Evolutionary conservation across 2,888 invertebrate species (phyloP).

Genomic region (Ethmia dodecea): DNA sequence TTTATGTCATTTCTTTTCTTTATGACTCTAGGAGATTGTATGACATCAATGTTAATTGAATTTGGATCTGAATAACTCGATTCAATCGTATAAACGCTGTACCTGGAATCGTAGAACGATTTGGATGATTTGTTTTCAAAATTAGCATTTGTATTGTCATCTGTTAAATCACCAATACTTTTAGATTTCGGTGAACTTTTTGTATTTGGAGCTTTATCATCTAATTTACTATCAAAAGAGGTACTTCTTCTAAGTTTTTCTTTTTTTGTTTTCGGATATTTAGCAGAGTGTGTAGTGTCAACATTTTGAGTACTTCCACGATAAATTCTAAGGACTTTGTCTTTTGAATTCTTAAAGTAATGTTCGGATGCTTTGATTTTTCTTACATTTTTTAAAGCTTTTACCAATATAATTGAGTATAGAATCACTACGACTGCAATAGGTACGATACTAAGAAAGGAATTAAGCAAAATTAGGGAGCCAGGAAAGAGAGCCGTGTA

Average conservation of each 20-base stretch:
- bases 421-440: slow-evolving; percentile 58
- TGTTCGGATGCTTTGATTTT: slow-evolving; percentile 34
- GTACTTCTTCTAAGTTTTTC: slow-evolving; percentile 42
- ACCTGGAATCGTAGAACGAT: slow-evolving; percentile 35
- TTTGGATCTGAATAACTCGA: slow-evolving; percentile 28
- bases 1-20: slow-evolving; percentile 15
- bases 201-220: slow-evolving; percentile 15
- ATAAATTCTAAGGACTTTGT: slow-evolving; percentile 43
- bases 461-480: slow-evolving; percentile 71
- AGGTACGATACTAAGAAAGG: slow-evolving; percentile 74
- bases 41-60: slow-evolving; percentile 22
- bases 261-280: slow-evolving; percentile 18
- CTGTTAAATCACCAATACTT: slow-evolving; percentile 44
- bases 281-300: slow-evolving; percentile 1
- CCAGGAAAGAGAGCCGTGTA: slow-evolving; percentile 77
- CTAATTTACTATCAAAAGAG: slow-evolving; percentile 36
- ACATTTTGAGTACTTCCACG: slow-evolving; percentile 34
- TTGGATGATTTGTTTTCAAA: slow-evolving; percentile 16
- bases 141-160: slow-evolving; percentile 18
- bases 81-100: slow-evolving; percentile 46
- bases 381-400: slow-evolving; percentile 70
- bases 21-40: background rate
- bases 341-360: slow-evolving; percentile 10
- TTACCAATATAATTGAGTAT: slow-evolving; percentile 77
- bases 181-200: slow-evolving; percentile 32